Evolutionary conservation across 1,140 invertebrate species (phyloP).

Genomic region (Aplysia californica): DNA sequence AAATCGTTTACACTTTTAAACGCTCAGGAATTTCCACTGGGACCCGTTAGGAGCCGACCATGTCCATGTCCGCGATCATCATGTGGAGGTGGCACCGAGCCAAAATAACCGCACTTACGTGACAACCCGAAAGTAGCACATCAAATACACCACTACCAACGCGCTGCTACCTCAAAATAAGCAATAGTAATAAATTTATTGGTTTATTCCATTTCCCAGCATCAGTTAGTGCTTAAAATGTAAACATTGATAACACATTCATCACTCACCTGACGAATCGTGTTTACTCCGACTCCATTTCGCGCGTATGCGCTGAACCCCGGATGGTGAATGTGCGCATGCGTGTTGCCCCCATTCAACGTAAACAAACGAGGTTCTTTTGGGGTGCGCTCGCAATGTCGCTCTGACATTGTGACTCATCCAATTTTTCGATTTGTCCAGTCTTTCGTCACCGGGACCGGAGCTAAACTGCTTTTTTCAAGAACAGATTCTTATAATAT

Average conservation of each 20-base stretch:
- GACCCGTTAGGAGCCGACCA: background rate
- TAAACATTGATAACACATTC: slow-evolving; percentile 7
- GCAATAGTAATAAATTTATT: background rate
- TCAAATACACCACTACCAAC: background rate
- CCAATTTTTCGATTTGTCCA: too few relatives aligned
- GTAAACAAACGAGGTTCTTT: slow-evolving; percentile 14
- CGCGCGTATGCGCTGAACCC: slow-evolving; percentile 37
- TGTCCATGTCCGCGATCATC: background rate
- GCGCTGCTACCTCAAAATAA: too few relatives aligned
- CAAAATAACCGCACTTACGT: background rate
- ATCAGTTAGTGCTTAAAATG: background rate
- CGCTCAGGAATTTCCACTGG: background rate
- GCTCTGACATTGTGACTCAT: too few relatives aligned
- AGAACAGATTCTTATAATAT: too few relatives aligned
- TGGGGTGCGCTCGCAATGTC: too few relatives aligned
- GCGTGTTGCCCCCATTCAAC: slow-evolving; percentile 26
- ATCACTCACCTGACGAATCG: slow-evolving; percentile 27
- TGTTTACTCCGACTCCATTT: slow-evolving; percentile 44
- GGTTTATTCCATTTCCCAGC: background rate
- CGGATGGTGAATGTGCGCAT: slow-evolving; percentile 35
- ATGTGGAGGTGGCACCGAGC: slow-evolving; percentile 21
- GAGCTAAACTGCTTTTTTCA: too few relatives aligned
- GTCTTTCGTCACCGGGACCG: too few relatives aligned
- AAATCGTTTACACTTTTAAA: background rate
- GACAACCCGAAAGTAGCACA: too few relatives aligned